Percentiles rank a stretch among this genome's conserved stretches.
Evolutionary conservation across 2,888 invertebrate species (phyloP).

Genomic region (Caenorhabditis sp.): DNA sequence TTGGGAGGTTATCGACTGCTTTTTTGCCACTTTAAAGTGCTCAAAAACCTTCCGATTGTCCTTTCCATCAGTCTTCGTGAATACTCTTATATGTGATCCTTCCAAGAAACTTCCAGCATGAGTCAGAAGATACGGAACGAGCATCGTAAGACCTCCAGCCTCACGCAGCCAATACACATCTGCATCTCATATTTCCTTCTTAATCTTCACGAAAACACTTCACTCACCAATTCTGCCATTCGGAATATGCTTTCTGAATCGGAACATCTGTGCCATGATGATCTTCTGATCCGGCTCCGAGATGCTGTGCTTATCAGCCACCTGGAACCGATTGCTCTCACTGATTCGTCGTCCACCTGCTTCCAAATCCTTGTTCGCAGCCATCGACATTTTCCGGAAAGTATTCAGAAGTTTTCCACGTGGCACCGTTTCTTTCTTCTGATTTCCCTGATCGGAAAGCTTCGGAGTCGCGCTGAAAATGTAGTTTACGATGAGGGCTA

Average conservation of each 20-base stretch:
- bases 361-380: conserved; percentile 54
- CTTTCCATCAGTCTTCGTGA: conserved; percentile 55
- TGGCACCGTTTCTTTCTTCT: conserved; percentile 40
- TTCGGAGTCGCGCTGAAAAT: conserved; percentile 53
- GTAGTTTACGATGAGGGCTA: not conserved
- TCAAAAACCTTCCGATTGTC: conserved; percentile 53
- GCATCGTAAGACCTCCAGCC: conserved; percentile 62
- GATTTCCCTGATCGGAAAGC: conserved; percentile 20
- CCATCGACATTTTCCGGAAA: conserved; percentile 61
- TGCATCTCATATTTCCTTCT: conserved; percentile 11
- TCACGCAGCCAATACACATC: conserved; percentile 67
- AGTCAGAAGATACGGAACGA: conserved; percentile 57
- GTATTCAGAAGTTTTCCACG: conserved; percentile 53
- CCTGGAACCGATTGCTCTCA: conserved; percentile 48
- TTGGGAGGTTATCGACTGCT: no score
- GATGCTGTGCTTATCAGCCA: conserved; percentile 52
- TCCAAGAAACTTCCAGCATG: conserved; percentile 61
- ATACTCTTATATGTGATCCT: conserved; percentile 61
- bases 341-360: conserved; percentile 22
- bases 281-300: conserved; percentile 53
- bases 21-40: no score
- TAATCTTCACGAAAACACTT: not conserved
- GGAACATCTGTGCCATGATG: conserved; percentile 60
- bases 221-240: conserved; percentile 57
- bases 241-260: conserved; percentile 52